Conservation (phyloP, 2,888 invertebrate genomes). For the Drosophila aldrichi region DNA sequence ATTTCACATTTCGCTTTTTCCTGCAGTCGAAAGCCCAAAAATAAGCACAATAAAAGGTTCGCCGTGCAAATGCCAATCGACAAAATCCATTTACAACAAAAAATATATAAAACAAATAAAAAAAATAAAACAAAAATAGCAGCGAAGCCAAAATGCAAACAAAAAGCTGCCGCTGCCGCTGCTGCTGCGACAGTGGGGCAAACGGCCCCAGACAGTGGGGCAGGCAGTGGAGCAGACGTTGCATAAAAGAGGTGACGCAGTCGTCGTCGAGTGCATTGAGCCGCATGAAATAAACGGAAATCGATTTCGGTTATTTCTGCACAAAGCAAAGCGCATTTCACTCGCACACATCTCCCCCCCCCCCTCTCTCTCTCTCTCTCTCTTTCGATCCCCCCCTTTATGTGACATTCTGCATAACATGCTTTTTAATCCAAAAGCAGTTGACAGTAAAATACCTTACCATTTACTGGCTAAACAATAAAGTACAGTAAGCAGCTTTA, state of each 20-base stretch:
- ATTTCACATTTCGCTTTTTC: conserved; percentile 26
- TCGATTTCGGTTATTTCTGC: conserved; percentile 64
- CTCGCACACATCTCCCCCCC: neutral
- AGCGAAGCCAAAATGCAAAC: conserved; percentile 47
- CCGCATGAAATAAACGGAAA: conserved; percentile 62
- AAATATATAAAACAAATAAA: neutral
- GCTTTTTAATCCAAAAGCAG: neutral
- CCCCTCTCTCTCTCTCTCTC: neutral
- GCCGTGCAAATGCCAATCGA: conserved; percentile 54
- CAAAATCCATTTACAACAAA: conserved; percentile 56
- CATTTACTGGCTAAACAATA: neutral
- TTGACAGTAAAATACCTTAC: conserved; percentile 1
- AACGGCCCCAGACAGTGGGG: neutral
- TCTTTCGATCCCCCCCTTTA: neutral
- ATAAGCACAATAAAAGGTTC: conserved; percentile 40
- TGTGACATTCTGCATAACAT: neutral
- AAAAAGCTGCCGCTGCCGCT: conserved; percentile 19
- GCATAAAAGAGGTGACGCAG: conserved; percentile 57
- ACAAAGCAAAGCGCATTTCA: conserved; percentile 25
- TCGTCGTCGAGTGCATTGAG: conserved; percentile 52
- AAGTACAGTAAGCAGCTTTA: neutral
- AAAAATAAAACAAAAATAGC: conserved; percentile 12
- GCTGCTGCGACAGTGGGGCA: neutral
- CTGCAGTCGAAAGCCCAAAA: conserved; percentile 37
- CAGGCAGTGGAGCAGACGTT: conserved; percentile 16